phyloP scores from a whole-genome alignment of 2,888 invertebrate species.

The Thecophora atra region DNA sequence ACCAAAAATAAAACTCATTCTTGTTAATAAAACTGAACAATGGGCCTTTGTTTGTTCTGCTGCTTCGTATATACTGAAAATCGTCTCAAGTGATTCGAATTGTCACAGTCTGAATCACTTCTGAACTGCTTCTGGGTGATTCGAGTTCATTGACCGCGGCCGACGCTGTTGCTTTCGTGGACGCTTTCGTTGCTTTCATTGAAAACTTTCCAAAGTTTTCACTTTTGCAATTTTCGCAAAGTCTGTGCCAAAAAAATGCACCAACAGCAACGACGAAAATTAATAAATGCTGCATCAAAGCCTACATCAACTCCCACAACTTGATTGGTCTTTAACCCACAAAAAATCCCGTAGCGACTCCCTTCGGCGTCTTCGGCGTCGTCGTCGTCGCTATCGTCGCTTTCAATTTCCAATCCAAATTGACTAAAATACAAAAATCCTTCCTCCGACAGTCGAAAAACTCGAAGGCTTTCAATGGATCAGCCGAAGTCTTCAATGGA shows the following conservation, averaged over 20 bases:
- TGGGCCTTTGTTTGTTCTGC: too few relatives aligned
- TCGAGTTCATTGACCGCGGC: background rate
- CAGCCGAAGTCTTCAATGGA: too few relatives aligned
- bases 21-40: too few relatives aligned
- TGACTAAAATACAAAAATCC: too few relatives aligned
- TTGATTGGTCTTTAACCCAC: background rate
- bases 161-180: too few relatives aligned
- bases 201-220: slow-evolving; percentile 23
- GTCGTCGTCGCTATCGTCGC: background rate
- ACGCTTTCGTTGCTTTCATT: slow-evolving; percentile 4
- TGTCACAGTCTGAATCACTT: too few relatives aligned
- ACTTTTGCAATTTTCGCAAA: slow-evolving; percentile 14
- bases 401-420: background rate
- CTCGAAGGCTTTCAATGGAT: too few relatives aligned
- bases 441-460: background rate
- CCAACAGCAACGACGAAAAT: slow-evolving; percentile 5
- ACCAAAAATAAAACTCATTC: too few relatives aligned
- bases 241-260: slow-evolving; percentile 14
- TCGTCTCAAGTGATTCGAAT: too few relatives aligned
- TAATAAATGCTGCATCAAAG: background rate
- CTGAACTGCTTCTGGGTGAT: background rate
- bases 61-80: too few relatives aligned
- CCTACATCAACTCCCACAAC: background rate
- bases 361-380: background rate
- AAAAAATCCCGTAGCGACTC: background rate